Evolutionary conservation across 2,888 invertebrate genomes (phyloP).

Genomic region (Ophion slaviceki): DNA sequence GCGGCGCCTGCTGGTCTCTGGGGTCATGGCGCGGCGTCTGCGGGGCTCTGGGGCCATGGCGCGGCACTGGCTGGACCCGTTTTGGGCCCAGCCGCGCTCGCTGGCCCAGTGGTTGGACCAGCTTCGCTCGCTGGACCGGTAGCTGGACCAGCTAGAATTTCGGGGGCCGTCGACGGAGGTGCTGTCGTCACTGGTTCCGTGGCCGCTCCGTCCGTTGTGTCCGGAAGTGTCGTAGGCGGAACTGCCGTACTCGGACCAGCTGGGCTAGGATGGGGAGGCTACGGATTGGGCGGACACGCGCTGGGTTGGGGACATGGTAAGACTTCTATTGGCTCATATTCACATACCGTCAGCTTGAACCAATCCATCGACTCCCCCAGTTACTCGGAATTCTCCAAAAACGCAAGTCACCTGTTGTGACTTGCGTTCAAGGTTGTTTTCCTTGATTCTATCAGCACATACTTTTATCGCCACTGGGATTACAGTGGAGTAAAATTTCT

Average conservation of each 20-base stretch:
- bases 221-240: constrained; percentile 78
- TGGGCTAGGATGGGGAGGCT: constrained; percentile 62
- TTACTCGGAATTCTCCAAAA: neutral
- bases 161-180: constrained; percentile 81
- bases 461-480: too few species aligned
- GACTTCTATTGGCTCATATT: neutral
- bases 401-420: neutral
- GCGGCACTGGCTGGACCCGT: constrained; percentile 78
- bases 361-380: neutral
- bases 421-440: too few species aligned
- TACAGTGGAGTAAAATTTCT: too few species aligned
- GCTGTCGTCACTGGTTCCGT: constrained; percentile 81
- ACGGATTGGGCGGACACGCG: constrained; percentile 59
- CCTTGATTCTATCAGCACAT: too few species aligned
- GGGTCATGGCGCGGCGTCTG: constrained; percentile 74
- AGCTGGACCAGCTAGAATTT: constrained; percentile 78
- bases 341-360: neutral
- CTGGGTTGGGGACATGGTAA: constrained; percentile 56
- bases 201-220: constrained; percentile 79
- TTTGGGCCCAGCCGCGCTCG: constrained; percentile 76
- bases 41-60: constrained; percentile 72
- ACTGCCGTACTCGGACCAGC: constrained; percentile 74
- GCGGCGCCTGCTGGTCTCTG: constrained; percentile 77
- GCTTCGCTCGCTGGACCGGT: constrained; percentile 78
- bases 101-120: constrained; percentile 78